Evolutionary conservation across 2,797 vertebrate genomes (phyloP).

Genomic region (Nyctibius grandis): DNA sequence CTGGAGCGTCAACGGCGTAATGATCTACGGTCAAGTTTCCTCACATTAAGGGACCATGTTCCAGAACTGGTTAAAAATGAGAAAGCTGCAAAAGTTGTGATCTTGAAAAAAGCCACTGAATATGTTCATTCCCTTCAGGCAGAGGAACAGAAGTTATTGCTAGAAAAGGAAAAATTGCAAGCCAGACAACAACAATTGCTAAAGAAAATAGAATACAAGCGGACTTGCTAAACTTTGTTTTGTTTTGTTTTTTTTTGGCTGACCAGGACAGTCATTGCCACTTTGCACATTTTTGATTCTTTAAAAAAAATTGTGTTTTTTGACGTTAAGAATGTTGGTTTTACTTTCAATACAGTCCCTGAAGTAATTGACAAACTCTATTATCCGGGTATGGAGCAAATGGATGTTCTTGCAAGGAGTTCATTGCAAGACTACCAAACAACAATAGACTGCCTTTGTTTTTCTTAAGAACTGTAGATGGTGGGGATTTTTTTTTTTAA

Average conservation of each 20-base stretch:
- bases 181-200: conserved; percentile 88
- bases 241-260: conserved; percentile 26
- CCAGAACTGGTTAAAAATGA: conserved; percentile 94
- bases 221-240: conserved; percentile 86
- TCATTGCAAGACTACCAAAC: conserved; percentile 64
- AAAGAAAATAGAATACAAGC: conserved; percentile 86
- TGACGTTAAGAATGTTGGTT: conserved; percentile 99
- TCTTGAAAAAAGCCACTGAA: conserved; percentile 96
- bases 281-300: conserved; percentile 96
- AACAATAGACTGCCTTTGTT: conserved; percentile 44
- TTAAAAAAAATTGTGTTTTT: conserved; percentile 79
- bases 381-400: conserved; percentile 66
- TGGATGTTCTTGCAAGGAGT: conserved; percentile 62
- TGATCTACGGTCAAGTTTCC: conserved; percentile 95
- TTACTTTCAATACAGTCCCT: conserved; percentile 91
- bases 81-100: conserved; percentile 97
- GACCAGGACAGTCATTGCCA: conserved; percentile 92
- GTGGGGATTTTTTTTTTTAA: conserved; percentile 51
- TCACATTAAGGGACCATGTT: conserved; percentile 93
- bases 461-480: conserved; percentile 60
- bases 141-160: conserved; percentile 85
- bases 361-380: conserved; percentile 56
- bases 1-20: conserved; percentile 96
- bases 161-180: conserved; percentile 91
- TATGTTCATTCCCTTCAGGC: conserved; percentile 89